phyloP scores from a whole-genome alignment of 1,140 invertebrate species.

The Drusus annulatus region DNA sequence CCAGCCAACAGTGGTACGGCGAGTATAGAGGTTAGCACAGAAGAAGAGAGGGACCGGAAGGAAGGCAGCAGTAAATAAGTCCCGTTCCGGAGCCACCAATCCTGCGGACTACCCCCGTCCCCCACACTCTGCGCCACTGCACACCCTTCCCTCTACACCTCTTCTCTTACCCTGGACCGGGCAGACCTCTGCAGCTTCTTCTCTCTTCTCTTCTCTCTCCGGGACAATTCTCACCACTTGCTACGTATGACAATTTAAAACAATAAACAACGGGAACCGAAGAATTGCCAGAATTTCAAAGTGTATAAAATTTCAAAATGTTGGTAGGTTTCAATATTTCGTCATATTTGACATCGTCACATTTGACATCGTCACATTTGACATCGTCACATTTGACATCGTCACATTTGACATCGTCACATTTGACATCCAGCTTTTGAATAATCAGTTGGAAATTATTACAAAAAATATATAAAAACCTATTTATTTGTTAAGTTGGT shows the following conservation, averaged over 20 bases:
- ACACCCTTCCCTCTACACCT: background rate
- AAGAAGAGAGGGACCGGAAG: conserved; percentile 45
- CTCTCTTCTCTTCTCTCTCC: background rate
- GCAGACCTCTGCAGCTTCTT: too few relatives aligned
- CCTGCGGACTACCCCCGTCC: conserved; percentile 19
- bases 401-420: too few relatives aligned
- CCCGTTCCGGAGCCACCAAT: conserved; percentile 54
- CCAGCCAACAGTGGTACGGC: conserved; percentile 10
- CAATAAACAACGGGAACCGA: background rate
- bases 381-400: too few relatives aligned
- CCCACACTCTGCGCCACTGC: background rate
- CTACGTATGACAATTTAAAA: conserved; percentile 23
- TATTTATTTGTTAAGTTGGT: too few relatives aligned
- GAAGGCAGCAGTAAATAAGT: conserved; percentile 56
- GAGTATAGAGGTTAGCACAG: conserved; percentile 4
- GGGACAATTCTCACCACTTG: conserved; percentile 9
- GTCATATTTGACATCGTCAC: too few relatives aligned
- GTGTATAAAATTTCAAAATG: too few relatives aligned
- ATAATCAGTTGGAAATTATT: too few relatives aligned
- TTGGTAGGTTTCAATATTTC: too few relatives aligned
- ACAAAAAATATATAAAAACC: too few relatives aligned
- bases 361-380: too few relatives aligned
- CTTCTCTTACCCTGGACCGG: background rate
- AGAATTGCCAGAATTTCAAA: too few relatives aligned
- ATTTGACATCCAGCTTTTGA: too few relatives aligned